A percentile compares a stretch with the other conserved stretches of the same genome.
These are phyloP conservation scores for Notodonta dromedarius DNA, from an alignment of 2,888 invertebrate genomes.

Conservation along the genomic window DNA sequence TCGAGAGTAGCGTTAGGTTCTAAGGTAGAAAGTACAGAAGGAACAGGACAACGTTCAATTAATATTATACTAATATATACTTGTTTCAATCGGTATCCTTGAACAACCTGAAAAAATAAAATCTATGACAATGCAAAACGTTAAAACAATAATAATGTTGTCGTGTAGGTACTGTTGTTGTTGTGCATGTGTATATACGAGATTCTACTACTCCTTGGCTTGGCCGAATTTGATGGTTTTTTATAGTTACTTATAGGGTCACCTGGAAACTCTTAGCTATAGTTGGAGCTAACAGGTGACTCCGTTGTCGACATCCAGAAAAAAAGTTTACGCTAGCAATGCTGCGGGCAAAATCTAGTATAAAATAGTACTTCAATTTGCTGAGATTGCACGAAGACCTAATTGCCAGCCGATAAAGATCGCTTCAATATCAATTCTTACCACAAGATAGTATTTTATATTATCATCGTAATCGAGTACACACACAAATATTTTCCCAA, in stretches of 20 bases:
- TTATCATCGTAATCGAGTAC: too few species aligned
- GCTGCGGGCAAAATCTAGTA: slow-evolving; percentile 5
- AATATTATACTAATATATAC: slow-evolving; percentile 64
- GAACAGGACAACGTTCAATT: slow-evolving; percentile 43
- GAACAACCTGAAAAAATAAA: slow-evolving; percentile 76
- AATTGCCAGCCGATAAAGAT: too few species aligned
- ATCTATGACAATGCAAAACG: slow-evolving; percentile 32
- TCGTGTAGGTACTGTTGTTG: too few species aligned
- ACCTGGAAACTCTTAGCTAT: slow-evolving; percentile 9
- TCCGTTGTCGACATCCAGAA: too few species aligned
- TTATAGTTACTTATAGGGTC: slow-evolving; percentile 20
- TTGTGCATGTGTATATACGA: too few species aligned
- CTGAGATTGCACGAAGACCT: neutral
- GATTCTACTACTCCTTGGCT: too few species aligned
- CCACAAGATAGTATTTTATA: too few species aligned
- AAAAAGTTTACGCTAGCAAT: too few species aligned
- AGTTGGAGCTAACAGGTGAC: too few species aligned
- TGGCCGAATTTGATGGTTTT: slow-evolving; percentile 6
- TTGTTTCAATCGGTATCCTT: slow-evolving; percentile 73
- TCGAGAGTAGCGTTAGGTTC: slow-evolving; percentile 52
- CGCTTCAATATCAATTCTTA: too few species aligned
- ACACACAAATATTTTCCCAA: too few species aligned
- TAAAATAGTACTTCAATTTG: slow-evolving; percentile 7
- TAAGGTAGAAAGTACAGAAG: slow-evolving; percentile 30
- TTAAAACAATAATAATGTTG: slow-evolving; percentile 17